These are phyloP conservation scores for Zootoca vivipara DNA, from an alignment of 2,113 vertebrate species.

Conservation along the genomic window DNA sequence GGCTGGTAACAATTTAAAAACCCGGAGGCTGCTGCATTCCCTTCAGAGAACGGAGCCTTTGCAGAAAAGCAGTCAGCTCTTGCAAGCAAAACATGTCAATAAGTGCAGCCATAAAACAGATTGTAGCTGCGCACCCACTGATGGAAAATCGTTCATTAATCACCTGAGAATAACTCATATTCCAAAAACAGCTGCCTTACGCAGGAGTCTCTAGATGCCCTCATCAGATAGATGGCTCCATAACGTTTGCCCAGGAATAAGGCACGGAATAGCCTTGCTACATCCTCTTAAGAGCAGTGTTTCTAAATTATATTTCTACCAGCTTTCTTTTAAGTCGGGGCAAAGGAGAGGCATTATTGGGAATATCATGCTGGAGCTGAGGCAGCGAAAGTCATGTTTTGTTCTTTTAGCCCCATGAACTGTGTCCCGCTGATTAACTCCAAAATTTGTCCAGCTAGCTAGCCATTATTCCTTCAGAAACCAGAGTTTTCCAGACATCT, in stretches of 20 bases:
- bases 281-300: conserved; percentile 13
- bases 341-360: conserved; percentile 28
- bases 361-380: conserved; percentile 49
- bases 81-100: not conserved
- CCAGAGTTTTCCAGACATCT: not conserved
- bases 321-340: conserved; percentile 53
- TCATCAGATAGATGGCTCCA: conserved; percentile 22
- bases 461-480: not conserved
- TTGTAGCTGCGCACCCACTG: not conserved
- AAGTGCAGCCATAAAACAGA: conserved; percentile 10
- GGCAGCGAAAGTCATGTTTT: conserved; percentile 47
- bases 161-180: not conserved
- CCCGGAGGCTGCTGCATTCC: not conserved
- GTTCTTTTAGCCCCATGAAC: conserved; percentile 57
- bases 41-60: not conserved
- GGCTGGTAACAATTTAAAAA: not conserved
- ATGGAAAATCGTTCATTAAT: conserved; percentile 43
- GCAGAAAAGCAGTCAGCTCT: not conserved
- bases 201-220: not conserved
- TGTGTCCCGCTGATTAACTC: conserved; percentile 59
- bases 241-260: conserved; percentile 23
- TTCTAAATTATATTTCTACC: conserved; percentile 39
- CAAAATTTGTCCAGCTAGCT: conserved; percentile 53
- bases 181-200: conserved; percentile 16
- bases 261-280: conserved; percentile 37